Evolutionary conservation across 1,140 invertebrate species (phyloP).

Genomic region (Leptonema lineaticorne): DNA sequence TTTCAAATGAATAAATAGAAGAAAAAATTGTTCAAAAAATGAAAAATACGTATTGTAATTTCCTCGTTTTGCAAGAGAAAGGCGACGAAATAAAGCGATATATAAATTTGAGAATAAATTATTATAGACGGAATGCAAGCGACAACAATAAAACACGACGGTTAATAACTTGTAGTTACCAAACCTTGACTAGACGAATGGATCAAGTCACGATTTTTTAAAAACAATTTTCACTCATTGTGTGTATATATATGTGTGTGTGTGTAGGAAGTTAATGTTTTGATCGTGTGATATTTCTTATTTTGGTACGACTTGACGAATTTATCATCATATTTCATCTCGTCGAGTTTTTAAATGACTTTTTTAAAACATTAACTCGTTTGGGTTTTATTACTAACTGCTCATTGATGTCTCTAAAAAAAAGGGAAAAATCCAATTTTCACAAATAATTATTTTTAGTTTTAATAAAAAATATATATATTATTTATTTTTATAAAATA

Average conservation of each 20-base stretch:
- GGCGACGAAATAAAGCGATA: not conserved
- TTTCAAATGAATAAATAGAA: not conserved
- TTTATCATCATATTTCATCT: too few species aligned
- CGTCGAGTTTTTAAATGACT: not conserved
- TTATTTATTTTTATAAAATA: too few species aligned
- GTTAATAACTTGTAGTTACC: not conserved
- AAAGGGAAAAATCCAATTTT: too few species aligned
- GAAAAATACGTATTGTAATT: not conserved
- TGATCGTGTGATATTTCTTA: not conserved
- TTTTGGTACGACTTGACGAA: too few species aligned
- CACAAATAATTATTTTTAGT: too few species aligned
- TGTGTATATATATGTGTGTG: too few species aligned
- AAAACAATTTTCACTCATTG: not conserved
- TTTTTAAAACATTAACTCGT: not conserved
- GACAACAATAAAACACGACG: conserved; percentile 3
- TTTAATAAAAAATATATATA: too few species aligned
- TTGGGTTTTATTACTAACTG: not conserved
- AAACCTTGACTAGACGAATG: conserved; percentile 8
- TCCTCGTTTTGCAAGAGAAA: conserved; percentile 1
- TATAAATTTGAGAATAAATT: not conserved
- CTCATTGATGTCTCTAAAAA: not conserved
- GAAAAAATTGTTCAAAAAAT: not conserved
- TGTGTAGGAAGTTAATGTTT: not conserved
- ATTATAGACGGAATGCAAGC: not conserved
- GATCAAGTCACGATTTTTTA: conserved; percentile 19